Evolutionary conservation across 2,888 invertebrate genomes (phyloP), one percentile per base, ranked within the genome.

Genomic region (Dione juno): DNA sequence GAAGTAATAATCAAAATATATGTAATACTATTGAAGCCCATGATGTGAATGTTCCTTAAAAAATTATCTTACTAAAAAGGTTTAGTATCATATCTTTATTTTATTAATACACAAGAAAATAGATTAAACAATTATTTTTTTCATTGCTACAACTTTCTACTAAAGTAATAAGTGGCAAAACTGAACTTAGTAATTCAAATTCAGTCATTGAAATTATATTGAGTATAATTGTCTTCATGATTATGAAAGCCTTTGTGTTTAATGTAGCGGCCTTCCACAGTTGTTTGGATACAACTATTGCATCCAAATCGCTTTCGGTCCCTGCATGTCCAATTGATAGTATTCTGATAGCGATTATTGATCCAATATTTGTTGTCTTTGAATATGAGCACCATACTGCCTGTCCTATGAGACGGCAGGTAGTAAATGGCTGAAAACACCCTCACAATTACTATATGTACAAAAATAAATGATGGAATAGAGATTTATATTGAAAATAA

Each of bases 351-450:
- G 11, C 92, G 83, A 67, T 93, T 93, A 79, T 93, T 93, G 76
- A 93, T 91, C 93, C 93, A 93, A 72, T 89, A 93, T 77, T 93
- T 93, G 81, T 93, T 93, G 76, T 93, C 92, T 71, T 92, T 89
- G 80, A 86, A 93, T 77, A 93, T 93, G 66, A 93, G 81, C 48
- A 93, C 92, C 92, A 92, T 93, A 75, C 92, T 93, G 50, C 93
- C 93, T 0, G 89, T 87, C n/a, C 93, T 89, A 74, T 92, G 91
- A 0, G 93, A 93, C 0, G 93, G 93, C 1, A 93, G 84, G 76
- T 92, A 93, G 79, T 89, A 93, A 73, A 92, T 92, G 59, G 82
- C 93, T 93, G 90, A 78, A 90, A 76, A 81, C 71, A 82, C 76
- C 71, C 68, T 72, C 14, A 63, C 28, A 53, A 72, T 76, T 74